Conservation (phyloP, 1,140 invertebrate species). For the Solenopsis invicta region DNA sequence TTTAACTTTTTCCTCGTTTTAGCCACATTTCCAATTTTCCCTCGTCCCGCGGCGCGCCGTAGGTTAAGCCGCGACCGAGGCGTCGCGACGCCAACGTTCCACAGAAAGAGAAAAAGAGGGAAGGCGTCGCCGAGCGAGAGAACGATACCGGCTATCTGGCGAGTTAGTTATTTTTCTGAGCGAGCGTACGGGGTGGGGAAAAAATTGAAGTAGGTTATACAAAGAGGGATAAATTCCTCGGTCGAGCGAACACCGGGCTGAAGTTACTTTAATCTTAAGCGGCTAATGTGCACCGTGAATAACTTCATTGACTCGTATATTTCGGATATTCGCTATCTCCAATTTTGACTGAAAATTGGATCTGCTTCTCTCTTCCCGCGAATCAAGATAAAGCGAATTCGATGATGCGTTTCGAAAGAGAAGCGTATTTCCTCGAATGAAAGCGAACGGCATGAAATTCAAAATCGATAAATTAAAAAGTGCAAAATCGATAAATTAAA, state of each 20-base stretch:
- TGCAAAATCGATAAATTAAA: constrained; percentile 4
- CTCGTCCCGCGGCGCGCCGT: constrained; percentile 45
- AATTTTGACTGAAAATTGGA: constrained; percentile 40
- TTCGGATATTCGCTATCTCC: not conserved
- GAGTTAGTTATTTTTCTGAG: constrained; percentile 52
- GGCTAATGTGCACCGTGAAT: constrained; percentile 51
- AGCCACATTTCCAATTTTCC: constrained; percentile 79
- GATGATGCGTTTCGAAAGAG: not conserved
- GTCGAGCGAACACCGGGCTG: constrained; percentile 39
- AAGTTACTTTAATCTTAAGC: constrained; percentile 59
- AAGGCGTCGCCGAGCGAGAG: not conserved
- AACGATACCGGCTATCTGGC: constrained; percentile 36
- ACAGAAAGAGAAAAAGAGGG: not conserved
- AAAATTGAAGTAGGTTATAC: constrained; percentile 58
- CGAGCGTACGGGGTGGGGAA: not conserved
- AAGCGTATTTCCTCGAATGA: not conserved
- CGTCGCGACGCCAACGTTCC: constrained; percentile 27
- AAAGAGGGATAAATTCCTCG: constrained; percentile 50
- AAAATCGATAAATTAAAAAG: constrained; percentile 4
- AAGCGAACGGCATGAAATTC: not conserved
- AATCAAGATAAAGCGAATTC: not conserved
- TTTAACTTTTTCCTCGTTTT: constrained; percentile 80
- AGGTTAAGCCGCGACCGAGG: constrained; percentile 60
- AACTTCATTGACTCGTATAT: constrained; percentile 56
- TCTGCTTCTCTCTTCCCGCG: not conserved